These are phyloP conservation scores for Lepidurus apus DNA, from an alignment of 1,140 invertebrate genomes.

Conservation along the genomic window DNA sequence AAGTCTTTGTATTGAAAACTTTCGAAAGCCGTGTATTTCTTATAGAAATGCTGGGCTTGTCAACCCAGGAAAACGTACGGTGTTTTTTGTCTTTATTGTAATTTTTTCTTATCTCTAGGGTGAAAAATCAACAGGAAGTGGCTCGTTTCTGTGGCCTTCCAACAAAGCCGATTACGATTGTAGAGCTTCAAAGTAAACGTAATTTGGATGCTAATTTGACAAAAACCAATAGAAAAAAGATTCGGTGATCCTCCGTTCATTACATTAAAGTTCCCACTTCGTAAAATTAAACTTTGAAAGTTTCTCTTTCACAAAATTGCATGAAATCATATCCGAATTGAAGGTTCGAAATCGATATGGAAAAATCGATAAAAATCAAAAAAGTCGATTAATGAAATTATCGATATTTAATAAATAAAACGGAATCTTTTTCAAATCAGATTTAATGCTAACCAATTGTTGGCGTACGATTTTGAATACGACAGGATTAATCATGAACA, in stretches of 20 bases:
- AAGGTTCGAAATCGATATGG: neutral
- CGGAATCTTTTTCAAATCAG: neutral
- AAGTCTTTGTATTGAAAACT: neutral
- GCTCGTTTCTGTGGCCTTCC: no score
- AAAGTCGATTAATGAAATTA: neutral
- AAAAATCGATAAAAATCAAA: slow-evolving; percentile 8
- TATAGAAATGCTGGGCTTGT: neutral
- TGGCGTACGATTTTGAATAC: neutral
- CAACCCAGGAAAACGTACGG: neutral
- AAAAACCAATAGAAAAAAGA: no score
- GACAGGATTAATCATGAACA: neutral
- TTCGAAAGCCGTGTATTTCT: neutral
- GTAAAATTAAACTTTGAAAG: no score
- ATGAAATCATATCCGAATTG: neutral
- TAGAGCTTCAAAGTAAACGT: no score
- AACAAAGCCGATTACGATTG: no score
- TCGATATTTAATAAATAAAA: neutral
- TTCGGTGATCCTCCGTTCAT: neutral
- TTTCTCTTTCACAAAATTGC: neutral
- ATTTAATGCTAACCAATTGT: neutral
- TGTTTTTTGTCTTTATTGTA: neutral
- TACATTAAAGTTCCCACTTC: neutral
- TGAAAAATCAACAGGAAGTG: no score
- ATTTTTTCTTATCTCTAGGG: no score
- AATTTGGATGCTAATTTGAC: no score